A percentile compares a stretch with the other conserved stretches of the same genome.
Evolutionary conservation across 2,888 invertebrate species (phyloP).

Genomic region (Cryptus viduatorius): DNA sequence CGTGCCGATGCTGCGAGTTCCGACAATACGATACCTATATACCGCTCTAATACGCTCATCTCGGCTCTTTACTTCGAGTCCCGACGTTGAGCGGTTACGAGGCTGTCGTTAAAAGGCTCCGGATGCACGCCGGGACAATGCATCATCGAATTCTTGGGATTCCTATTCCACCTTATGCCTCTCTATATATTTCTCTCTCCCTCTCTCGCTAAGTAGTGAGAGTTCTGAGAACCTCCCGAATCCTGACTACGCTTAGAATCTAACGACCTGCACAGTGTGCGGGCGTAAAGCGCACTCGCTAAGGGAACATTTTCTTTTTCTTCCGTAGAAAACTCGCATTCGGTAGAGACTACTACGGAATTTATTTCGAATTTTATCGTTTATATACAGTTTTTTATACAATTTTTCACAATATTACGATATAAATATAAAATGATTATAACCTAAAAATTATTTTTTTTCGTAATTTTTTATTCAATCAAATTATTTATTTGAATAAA

Average conservation of each 20-base stretch:
- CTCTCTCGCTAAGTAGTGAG: neutral
- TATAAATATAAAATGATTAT: too few relatives aligned
- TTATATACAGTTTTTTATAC: too few relatives aligned
- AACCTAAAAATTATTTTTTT: too few relatives aligned
- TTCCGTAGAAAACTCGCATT: too few relatives aligned
- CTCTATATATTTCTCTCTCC: neutral
- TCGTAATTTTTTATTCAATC: too few relatives aligned
- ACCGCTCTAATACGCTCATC: neutral
- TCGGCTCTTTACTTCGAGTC: neutral
- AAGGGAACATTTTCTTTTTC: neutral
- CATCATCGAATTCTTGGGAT: slow-evolving; percentile 62
- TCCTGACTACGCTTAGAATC: neutral
- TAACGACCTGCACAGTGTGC: neutral
- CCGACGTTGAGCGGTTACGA: slow-evolving; percentile 3
- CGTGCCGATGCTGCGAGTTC: neutral
- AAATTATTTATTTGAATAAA: too few relatives aligned
- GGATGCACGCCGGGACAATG: slow-evolving; percentile 48
- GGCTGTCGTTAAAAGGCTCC: slow-evolving; percentile 11
- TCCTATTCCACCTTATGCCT: slow-evolving; percentile 8
- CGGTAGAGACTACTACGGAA: too few relatives aligned
- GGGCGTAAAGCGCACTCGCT: neutral
- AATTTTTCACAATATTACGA: too few relatives aligned
- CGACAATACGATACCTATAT: neutral
- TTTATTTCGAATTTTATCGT: too few relatives aligned
- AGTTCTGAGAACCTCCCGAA: slow-evolving; percentile 1